Percentiles rank a stretch among this genome's conserved stretches.
Conservation (phyloP, 1,140 invertebrate genomes). For the Scaptomyza montana region DNA sequence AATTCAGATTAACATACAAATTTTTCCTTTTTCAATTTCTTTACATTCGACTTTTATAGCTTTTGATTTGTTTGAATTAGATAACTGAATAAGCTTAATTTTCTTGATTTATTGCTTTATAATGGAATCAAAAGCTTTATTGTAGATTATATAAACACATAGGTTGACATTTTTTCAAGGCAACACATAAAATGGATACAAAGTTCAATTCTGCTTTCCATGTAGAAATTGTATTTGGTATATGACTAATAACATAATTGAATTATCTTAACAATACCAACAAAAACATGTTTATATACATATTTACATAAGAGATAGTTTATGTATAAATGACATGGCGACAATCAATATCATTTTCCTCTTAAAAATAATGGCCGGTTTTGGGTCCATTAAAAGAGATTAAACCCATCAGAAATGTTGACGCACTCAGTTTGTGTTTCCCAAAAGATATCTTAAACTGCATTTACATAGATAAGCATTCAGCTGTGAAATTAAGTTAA, state of each 20-base stretch:
- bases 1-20: too few relatives aligned
- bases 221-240: too few relatives aligned
- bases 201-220: neutral
- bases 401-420: conserved; percentile 38
- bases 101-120: neutral
- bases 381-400: conserved; percentile 41
- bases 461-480: conserved; percentile 43
- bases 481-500: conserved; percentile 49
- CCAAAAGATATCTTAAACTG: conserved; percentile 10
- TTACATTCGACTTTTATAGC: too few relatives aligned
- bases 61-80: too few relatives aligned
- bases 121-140: neutral
- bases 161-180: neutral
- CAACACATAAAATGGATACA: neutral
- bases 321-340: neutral
- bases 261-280: neutral
- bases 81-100: too few relatives aligned
- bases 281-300: neutral
- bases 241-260: conserved; percentile 7
- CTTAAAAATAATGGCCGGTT: neutral
- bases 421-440: conserved; percentile 1
- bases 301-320: neutral
- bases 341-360: neutral
- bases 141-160: neutral
- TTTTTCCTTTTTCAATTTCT: too few relatives aligned